Evolutionary conservation across 30 jellyfish, hydroid and myxozoan genomes (phyloP).

Genomic region (Aurelia aurita): DNA sequence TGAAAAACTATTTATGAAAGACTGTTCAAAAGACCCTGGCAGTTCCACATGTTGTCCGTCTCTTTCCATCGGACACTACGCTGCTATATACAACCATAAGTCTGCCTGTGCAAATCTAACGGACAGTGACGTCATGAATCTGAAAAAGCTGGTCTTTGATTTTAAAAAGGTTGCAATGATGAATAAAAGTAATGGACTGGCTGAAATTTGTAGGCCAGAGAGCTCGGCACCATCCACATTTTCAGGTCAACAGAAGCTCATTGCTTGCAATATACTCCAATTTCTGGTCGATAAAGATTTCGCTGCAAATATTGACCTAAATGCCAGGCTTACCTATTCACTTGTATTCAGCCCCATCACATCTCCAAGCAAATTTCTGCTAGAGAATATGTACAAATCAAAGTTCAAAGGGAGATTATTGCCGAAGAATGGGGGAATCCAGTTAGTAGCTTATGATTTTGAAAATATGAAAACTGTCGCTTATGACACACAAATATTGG

Average conservation of each 20-base stretch:
- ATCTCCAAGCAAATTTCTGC: conserved; percentile 40
- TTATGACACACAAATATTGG: conserved; percentile 54
- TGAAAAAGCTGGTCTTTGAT: conserved; percentile 7
- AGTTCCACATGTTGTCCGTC: conserved; percentile 53
- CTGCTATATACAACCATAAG: conserved; percentile 32
- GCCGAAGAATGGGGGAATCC: conserved; percentile 21
- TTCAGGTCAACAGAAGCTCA: neutral
- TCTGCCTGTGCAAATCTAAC: conserved; percentile 40
- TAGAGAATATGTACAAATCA: conserved; percentile 18
- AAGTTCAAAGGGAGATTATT: conserved; percentile 2
- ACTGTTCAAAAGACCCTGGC: conserved; percentile 23
- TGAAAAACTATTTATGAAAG: conserved; percentile 31
- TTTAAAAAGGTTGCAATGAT: conserved; percentile 5
- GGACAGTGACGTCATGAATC: conserved; percentile 41
- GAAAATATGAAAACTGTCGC: conserved; percentile 50
- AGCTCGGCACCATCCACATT: neutral
- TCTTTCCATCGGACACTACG: conserved; percentile 62
- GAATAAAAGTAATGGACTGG: neutral
- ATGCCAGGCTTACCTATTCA: conserved; percentile 53
- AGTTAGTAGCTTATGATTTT: conserved; percentile 59
- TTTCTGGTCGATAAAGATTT: conserved; percentile 68
- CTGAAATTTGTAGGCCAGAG: neutral
- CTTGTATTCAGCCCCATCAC: conserved; percentile 60
- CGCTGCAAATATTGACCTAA: neutral
- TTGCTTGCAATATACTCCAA: conserved; percentile 21